phyloP scores from a whole-genome alignment of 2,113 vertebrate genomes.

The Zosterops borbonicus region DNA sequence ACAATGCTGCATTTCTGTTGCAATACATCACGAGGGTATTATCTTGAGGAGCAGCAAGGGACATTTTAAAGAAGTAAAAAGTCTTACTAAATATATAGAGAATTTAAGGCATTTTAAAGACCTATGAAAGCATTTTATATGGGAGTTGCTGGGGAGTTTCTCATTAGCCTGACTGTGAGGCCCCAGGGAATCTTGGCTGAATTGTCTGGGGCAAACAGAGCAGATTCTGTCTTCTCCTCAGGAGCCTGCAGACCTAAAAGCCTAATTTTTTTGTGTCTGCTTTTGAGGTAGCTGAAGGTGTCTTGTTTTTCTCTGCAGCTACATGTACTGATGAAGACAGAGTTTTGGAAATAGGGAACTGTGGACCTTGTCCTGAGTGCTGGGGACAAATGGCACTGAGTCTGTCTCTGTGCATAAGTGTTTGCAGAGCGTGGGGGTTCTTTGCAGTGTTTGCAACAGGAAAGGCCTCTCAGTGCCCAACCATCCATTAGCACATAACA shows the following conservation, averaged over 20 bases:
- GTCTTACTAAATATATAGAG: conserved; percentile 74
- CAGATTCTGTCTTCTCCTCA: conserved; percentile 43
- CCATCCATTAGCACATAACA: neutral
- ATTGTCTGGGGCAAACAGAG: conserved; percentile 69
- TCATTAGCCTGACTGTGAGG: conserved; percentile 65
- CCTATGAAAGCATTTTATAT: conserved; percentile 70
- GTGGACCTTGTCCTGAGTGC: neutral
- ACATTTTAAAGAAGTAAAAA: conserved; percentile 68
- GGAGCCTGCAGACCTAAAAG: conserved; percentile 57
- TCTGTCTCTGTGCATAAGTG: neutral
- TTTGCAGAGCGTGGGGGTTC: neutral
- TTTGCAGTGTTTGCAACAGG: neutral
- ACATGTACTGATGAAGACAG: neutral
- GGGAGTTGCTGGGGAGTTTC: conserved; percentile 71
- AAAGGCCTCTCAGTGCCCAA: neutral
- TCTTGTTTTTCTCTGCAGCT: neutral
- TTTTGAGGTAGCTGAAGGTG: neutral
- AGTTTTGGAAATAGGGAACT: neutral
- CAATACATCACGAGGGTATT: conserved; percentile 39
- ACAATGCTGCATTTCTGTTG: conserved; percentile 14
- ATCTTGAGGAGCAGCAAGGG: conserved; percentile 60
- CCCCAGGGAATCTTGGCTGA: conserved; percentile 60
- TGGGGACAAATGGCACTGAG: neutral
- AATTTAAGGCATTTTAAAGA: conserved; percentile 78
- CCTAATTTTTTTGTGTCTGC: conserved; percentile 23